Evolutionary conservation across 2,888 invertebrate genomes (phyloP).

Genomic region (Gastracanthus pulcherrimus): DNA sequence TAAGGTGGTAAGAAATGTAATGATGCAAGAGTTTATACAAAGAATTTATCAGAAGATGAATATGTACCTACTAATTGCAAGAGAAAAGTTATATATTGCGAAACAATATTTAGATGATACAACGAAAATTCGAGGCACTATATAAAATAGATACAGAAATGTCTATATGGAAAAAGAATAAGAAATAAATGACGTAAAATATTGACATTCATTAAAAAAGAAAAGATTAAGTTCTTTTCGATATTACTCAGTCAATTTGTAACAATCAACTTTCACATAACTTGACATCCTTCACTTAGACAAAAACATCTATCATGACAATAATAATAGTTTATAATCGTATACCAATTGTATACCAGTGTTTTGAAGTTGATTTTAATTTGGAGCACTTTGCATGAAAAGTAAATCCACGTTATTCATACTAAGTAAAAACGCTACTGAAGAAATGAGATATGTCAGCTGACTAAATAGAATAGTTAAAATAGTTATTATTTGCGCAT

Average conservation of each 20-base stretch:
- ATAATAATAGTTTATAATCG: neutral
- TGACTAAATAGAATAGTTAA: slow-evolving; percentile 22
- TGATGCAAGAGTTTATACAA: neutral
- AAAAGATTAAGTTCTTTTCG: neutral
- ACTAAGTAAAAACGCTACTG: slow-evolving; percentile 15
- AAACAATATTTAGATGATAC: too few relatives aligned
- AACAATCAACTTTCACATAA: slow-evolving; percentile 15
- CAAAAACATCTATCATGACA: neutral
- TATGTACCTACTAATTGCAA: neutral
- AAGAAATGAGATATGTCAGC: slow-evolving; percentile 3
- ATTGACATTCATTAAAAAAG: neutral
- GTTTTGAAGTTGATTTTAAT: slow-evolving; percentile 35
- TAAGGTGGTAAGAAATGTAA: neutral
- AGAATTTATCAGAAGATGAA: too few relatives aligned
- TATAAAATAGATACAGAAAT: too few relatives aligned
- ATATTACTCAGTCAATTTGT: slow-evolving; percentile 40
- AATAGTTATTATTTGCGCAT: slow-evolving; percentile 15
- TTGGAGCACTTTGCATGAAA: slow-evolving; percentile 53
- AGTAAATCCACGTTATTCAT: slow-evolving; percentile 50
- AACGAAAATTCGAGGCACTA: too few relatives aligned
- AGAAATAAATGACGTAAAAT: too few relatives aligned
- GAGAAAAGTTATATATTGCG: too few relatives aligned
- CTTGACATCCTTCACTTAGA: neutral
- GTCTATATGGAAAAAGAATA: too few relatives aligned
- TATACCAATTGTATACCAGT: slow-evolving; percentile 21